phyloP scores from a whole-genome alignment of 2,113 vertebrate species.

The Toxotes jaculatrix region DNA sequence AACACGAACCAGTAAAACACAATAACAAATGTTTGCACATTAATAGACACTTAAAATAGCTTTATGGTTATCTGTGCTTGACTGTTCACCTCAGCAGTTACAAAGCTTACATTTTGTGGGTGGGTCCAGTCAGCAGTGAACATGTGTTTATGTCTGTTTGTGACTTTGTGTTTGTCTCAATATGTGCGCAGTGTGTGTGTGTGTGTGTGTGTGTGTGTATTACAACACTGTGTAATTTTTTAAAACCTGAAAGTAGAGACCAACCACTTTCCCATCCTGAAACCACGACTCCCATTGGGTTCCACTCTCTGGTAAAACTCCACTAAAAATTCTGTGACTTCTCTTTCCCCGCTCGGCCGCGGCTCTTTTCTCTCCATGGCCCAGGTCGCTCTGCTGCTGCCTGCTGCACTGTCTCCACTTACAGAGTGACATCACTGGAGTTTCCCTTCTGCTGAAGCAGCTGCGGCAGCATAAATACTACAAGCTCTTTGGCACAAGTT shows the following conservation, averaged over 20 bases:
- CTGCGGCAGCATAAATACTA: slow-evolving; percentile 76
- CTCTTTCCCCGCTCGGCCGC: slow-evolving; percentile 62
- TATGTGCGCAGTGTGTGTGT: background rate
- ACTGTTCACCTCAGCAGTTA: slow-evolving; percentile 35
- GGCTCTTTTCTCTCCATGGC: slow-evolving; percentile 38
- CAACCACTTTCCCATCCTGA: slow-evolving; percentile 60
- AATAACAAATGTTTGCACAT: too few species aligned
- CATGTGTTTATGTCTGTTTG: slow-evolving; percentile 31
- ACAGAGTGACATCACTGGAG: slow-evolving; percentile 85
- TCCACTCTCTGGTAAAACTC: slow-evolving; percentile 29
- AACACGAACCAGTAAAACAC: background rate
- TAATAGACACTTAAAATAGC: too few species aligned
- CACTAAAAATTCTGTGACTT: slow-evolving; percentile 60
- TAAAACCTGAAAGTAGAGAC: slow-evolving; percentile 20
- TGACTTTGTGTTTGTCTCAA: slow-evolving; percentile 14
- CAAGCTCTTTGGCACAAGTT: slow-evolving; percentile 46
- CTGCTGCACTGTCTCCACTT: slow-evolving; percentile 64
- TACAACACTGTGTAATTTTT: background rate
- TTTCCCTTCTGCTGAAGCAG: slow-evolving; percentile 74
- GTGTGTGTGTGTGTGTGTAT: slow-evolving; percentile 12
- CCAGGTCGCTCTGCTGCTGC: slow-evolving; percentile 29
- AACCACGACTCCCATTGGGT: slow-evolving; percentile 39
- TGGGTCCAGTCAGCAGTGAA: slow-evolving; percentile 20
- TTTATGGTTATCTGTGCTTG: too few species aligned
- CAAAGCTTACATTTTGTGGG: slow-evolving; percentile 21